Percentiles rank a stretch among this genome's conserved stretches.
Evolutionary conservation across 1,140 invertebrate species (phyloP).

Genomic region (Pinna nobilis): DNA sequence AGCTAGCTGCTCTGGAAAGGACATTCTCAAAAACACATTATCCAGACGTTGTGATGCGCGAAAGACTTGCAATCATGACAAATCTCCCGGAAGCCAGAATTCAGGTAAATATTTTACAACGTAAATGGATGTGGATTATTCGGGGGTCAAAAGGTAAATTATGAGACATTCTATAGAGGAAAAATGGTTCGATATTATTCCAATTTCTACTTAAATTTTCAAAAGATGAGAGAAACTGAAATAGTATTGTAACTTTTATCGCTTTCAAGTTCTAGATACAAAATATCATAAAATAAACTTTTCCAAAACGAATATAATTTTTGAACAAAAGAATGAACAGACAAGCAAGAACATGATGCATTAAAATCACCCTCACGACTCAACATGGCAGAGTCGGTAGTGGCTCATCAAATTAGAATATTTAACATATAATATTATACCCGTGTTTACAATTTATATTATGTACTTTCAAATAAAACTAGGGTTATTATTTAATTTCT

Average conservation of each 20-base stretch:
- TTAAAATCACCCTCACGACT: too few species aligned
- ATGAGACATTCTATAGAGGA: background rate
- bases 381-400: too few species aligned
- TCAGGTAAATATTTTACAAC: conserved; percentile 79
- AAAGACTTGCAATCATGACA: conserved; percentile 91
- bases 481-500: background rate
- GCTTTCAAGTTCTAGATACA: background rate
- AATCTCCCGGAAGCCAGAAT: conserved; percentile 94
- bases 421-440: background rate
- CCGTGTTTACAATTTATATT: background rate
- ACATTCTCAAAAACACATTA: conserved; percentile 96
- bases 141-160: background rate
- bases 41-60: conserved; percentile 94
- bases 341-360: too few species aligned
- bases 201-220: background rate
- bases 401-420: too few species aligned
- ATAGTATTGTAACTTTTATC: background rate
- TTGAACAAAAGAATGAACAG: too few species aligned
- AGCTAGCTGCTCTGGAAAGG: conserved; percentile 94
- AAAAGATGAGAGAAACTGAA: background rate
- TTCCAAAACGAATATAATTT: too few species aligned
- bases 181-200: background rate
- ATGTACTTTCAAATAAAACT: background rate
- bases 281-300: background rate
- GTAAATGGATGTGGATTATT: too few species aligned